Evolutionary conservation across 2,797 vertebrate species (phyloP).

Genomic region (Furcifer pardalis): DNA sequence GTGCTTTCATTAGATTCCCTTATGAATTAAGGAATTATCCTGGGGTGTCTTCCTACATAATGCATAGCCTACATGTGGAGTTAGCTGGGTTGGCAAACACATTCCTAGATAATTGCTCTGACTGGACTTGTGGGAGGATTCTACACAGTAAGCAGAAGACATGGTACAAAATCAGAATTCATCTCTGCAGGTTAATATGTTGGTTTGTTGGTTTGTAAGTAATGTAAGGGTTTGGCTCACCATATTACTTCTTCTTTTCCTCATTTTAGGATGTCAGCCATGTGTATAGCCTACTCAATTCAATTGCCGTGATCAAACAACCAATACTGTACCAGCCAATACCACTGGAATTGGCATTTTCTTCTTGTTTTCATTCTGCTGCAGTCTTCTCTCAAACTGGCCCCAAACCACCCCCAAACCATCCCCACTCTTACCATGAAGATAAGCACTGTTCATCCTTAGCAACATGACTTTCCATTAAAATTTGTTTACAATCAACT

Average conservation of each 20-base stretch:
- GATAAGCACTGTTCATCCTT: no score
- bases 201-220: no score
- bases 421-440: no score
- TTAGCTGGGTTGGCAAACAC: not conserved
- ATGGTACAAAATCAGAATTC: not conserved
- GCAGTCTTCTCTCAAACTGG: no score
- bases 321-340: no score
- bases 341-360: no score
- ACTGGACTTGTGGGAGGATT: no score
- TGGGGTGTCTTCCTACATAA: not conserved
- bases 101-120: not conserved
- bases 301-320: no score
- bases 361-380: no score
- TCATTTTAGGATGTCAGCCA: not conserved
- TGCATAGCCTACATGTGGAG: not conserved
- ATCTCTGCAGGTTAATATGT: not conserved
- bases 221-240: not conserved
- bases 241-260: not conserved
- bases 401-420: no score
- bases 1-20: not conserved
- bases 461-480: no score
- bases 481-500: no score
- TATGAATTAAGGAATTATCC: not conserved
- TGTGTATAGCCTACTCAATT: not conserved
- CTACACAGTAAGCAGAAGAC: not conserved